Evolutionary conservation across 2,888 invertebrate genomes (phyloP), one percentile per base, ranked within the genome.

Genomic region (Seira musarum): DNA sequence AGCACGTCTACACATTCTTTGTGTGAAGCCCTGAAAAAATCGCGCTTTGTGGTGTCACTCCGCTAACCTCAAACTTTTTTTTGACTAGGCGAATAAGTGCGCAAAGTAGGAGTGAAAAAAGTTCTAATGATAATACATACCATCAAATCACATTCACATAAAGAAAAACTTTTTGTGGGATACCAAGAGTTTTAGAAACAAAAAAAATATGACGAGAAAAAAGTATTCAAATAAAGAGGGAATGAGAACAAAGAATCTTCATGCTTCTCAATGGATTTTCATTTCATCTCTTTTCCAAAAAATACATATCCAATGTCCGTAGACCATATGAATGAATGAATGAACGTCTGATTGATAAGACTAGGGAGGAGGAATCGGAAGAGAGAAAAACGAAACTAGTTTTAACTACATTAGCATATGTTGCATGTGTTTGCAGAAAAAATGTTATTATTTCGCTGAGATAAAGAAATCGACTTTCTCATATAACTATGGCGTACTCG

Each of bases 91-190:
- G 30, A 53, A 3, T n/a, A 15, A 53, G 53, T 8, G 30, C 30
- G 30, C 8, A 8, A 30, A 30, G 8, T 2, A 30, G 30, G 53
- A 53, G 53, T 3, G 53, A n/a, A 53, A 30, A 53, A 53, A 53
- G 53, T 53, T 53, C n/a, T 53, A 53, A 53, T 53, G 53, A 53
- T 53, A 53, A 53, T 53, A n/a, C n/a, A n/a, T n/a, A 53, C 53
- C 15, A 53, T 53, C 53, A 53, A 53, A 53, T 53, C 53, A 53
- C 53, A 53, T 53, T 53, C 53, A 53, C 53, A 53, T 53, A 15
- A 53, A 17, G n/a, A 53, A 3, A 53, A 53, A 53, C 13, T 30
- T 30, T 53, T 53, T 53, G 17, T 53, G 53, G 53, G 17, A 53
- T 53, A 53, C 53, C 53, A 13, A 53, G 53, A 53, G 53, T 53